phyloP scores from a whole-genome alignment of 2,888 invertebrate species.

The Microplitis manilae region DNA sequence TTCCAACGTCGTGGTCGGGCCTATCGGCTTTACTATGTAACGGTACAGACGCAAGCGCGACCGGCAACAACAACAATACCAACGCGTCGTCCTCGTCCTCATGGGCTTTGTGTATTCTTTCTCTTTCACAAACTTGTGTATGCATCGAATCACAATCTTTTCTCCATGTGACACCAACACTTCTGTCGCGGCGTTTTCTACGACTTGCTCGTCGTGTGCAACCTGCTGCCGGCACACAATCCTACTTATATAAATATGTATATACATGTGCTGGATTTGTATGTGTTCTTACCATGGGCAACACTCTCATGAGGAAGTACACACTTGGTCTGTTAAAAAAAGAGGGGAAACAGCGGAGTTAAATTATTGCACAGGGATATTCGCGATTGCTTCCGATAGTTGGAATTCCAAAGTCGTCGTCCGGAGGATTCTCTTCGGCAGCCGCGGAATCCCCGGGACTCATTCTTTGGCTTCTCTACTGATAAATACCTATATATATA shows the following conservation, averaged over 20 bases:
- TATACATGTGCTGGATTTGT: neutral
- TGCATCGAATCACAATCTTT: conserved; percentile 35
- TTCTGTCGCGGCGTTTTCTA: neutral
- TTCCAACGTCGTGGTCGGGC: conserved; percentile 6
- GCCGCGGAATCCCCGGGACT: conserved; percentile 57
- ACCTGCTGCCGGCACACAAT: conserved; percentile 35
- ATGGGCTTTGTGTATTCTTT: conserved; percentile 16
- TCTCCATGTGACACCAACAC: conserved; percentile 40
- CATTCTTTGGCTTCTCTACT: conserved; percentile 52
- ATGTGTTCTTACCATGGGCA: conserved; percentile 29
- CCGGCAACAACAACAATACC: conserved; percentile 45
- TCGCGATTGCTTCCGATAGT: conserved; percentile 69
- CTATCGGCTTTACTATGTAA: conserved; percentile 28
- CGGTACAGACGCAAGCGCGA: conserved; percentile 29
- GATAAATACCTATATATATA: conserved; percentile 1
- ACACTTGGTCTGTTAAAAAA: conserved; percentile 34
- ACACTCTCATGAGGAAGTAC: conserved; percentile 43
- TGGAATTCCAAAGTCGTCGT: conserved; percentile 59
- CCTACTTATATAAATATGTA: conserved; percentile 25
- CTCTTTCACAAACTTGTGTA: conserved; percentile 33
- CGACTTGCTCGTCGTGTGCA: conserved; percentile 11
- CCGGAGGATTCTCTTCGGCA: conserved; percentile 54
- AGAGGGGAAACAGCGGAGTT: conserved; percentile 49
- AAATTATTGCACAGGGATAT: conserved; percentile 66
- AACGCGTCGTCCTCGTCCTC: conserved; percentile 28